phyloP scores from a whole-genome alignment of 2,797 vertebrate species.

The Brachyalestes nurse region DNA sequence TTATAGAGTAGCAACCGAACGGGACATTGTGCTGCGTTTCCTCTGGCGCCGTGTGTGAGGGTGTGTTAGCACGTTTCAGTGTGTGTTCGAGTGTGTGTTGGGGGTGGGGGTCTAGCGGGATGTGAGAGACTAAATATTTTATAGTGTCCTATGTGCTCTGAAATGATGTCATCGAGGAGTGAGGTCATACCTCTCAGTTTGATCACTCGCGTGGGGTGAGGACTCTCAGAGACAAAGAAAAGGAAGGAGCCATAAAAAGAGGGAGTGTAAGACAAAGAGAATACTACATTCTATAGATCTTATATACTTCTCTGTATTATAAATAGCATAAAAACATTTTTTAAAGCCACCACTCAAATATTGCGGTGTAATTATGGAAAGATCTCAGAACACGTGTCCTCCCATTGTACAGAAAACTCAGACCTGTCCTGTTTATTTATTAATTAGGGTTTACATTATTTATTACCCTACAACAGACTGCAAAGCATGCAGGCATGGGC shows the following conservation, averaged over 20 bases:
- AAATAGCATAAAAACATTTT: no score
- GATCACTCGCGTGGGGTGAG: background rate
- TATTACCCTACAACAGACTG: background rate
- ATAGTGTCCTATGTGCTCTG: background rate
- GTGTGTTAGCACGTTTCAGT: background rate
- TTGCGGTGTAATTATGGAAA: no score
- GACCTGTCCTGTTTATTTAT: background rate
- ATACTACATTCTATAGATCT: no score
- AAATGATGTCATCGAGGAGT: conserved; percentile 3
- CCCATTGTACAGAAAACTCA: background rate
- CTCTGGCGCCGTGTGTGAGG: background rate
- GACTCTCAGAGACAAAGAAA: background rate
- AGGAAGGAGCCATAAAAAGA: background rate
- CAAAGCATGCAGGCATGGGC: background rate
- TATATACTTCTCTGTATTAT: no score
- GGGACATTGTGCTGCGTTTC: background rate
- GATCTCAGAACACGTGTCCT: background rate
- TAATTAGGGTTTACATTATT: background rate
- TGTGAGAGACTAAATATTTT: background rate
- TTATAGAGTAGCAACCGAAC: background rate
- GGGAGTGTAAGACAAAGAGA: background rate
- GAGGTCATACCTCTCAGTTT: conserved; percentile 8
- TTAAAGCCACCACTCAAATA: no score
- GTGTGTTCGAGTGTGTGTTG: background rate
- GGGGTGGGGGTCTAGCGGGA: background rate